Conservation (phyloP, 2,113 vertebrate species). For the Corapipo altera region DNA sequence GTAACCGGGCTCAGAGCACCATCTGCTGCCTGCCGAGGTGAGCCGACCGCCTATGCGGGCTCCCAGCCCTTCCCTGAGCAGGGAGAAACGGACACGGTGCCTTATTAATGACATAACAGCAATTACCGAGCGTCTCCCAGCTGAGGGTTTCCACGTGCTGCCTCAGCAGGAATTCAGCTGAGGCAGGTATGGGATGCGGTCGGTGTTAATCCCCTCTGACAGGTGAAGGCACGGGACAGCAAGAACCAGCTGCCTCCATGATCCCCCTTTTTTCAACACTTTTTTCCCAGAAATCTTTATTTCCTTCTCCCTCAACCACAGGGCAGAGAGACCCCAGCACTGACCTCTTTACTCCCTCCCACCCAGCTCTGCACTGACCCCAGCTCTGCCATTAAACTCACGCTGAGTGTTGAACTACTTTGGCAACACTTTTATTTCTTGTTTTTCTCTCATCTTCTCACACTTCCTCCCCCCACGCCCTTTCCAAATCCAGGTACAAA, state of each 20-base stretch:
- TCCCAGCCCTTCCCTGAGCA: background rate
- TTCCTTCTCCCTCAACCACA: background rate
- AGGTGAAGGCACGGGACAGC: background rate
- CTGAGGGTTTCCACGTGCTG: background rate
- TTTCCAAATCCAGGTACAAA: background rate
- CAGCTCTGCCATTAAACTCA: background rate
- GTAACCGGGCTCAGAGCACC: slow-evolving; percentile 44
- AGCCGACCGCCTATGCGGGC: background rate
- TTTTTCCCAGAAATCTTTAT: background rate
- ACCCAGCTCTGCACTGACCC: background rate
- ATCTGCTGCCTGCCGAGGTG: background rate
- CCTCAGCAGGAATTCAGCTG: background rate
- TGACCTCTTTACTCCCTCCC: background rate
- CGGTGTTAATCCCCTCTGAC: background rate
- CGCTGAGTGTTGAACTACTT: background rate
- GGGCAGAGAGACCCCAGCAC: background rate
- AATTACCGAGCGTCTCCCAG: background rate
- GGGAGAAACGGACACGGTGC: accelerated
- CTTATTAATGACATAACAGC: background rate
- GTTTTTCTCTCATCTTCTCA: background rate
- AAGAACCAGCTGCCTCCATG: background rate
- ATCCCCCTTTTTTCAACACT: background rate
- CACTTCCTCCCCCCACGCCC: background rate
- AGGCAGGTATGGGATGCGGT: background rate
- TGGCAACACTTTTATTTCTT: background rate